Evolutionary conservation across 2,888 invertebrate species (phyloP).

Genomic region (Watsonalla cultraria): DNA sequence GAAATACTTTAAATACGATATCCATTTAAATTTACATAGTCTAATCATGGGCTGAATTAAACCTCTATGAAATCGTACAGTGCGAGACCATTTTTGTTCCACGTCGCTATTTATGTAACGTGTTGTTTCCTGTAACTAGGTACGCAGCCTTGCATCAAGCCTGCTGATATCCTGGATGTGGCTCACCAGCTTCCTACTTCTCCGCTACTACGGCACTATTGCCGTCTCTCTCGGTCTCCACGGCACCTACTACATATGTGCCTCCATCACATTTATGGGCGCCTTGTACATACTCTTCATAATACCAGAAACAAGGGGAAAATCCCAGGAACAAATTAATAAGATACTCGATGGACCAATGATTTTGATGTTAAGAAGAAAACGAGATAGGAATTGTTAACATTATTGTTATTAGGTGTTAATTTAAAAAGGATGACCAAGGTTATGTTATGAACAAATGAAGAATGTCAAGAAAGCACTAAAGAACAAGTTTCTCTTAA

Average conservation of each 20-base stretch:
- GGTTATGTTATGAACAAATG: no score
- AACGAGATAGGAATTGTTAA: conserved; percentile 51
- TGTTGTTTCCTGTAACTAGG: conserved; percentile 31
- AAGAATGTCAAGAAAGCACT: no score
- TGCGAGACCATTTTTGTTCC: background rate
- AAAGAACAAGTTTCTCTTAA: no score
- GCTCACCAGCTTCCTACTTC: conserved; percentile 63
- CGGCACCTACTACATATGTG: conserved; percentile 63
- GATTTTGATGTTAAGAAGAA: conserved; percentile 33
- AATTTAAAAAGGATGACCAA: no score
- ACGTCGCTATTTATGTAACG: background rate
- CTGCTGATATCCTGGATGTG: conserved; percentile 70
- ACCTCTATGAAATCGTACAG: no score
- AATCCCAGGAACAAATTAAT: conserved; percentile 55
- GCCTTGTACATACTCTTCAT: conserved; percentile 50
- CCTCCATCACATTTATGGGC: conserved; percentile 55
- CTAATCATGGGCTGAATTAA: no score
- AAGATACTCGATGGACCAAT: conserved; percentile 53
- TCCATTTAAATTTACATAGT: no score
- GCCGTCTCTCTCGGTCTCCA: conserved; percentile 60
- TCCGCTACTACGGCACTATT: conserved; percentile 62
- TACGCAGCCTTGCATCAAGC: conserved; percentile 65
- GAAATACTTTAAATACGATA: no score
- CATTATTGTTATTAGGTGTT: conserved; percentile 27
- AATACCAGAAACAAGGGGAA: conserved; percentile 63